Evolutionary conservation across 2,113 vertebrate species (phyloP), one percentile per base, ranked within the genome.

Genomic region (Dasypus novemcinctus): DNA sequence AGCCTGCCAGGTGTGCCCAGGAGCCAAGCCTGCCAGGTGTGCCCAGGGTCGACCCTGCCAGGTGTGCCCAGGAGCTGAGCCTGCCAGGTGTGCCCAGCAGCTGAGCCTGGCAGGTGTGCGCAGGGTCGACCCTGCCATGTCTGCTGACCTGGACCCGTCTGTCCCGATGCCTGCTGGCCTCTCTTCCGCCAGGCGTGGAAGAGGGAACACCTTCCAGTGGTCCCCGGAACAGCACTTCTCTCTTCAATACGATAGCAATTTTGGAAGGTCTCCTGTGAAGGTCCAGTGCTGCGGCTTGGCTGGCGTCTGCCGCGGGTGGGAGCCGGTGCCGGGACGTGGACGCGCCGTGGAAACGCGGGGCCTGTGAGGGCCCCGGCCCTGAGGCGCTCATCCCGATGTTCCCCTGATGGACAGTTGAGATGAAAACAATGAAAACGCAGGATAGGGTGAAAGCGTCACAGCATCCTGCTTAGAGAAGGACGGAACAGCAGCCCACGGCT

Each of bases 71-170:
- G n/a, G n/a, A n/a, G n/a, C n/a, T n/a, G n/a, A n/a, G n/a, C n/a
- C n/a, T n/a, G n/a, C n/a, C n/a, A n/a, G n/a, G n/a, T n/a, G n/a
- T n/a, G n/a, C n/a, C n/a, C n/a, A n/a, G n/a, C n/a, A n/a, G n/a
- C n/a, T n/a, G n/a, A n/a, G n/a, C n/a, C n/a, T n/a, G n/a, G n/a
- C n/a, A n/a, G n/a, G n/a, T n/a, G 7, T 23, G 2, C 10, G 31
- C 3, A 2, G n/a, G 27, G 3, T 36, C 41, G 7, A 5, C 1
- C 49, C 49, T 17, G 20, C 23, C 3, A 23, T 0, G 11, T 21
- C 23, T 21, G 7, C 59, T 17, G 5, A 2, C 52, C 27, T 7
- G 4, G 33, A 14, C 1, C 0, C 4, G 21, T 21, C 17, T 41
- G 25, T 23, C 15, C 6, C 33, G 31, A 5, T 9, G 5, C 2